Evolutionary conservation across 2,888 invertebrate genomes (phyloP).

Genomic region (Apamea monoglypha): DNA sequence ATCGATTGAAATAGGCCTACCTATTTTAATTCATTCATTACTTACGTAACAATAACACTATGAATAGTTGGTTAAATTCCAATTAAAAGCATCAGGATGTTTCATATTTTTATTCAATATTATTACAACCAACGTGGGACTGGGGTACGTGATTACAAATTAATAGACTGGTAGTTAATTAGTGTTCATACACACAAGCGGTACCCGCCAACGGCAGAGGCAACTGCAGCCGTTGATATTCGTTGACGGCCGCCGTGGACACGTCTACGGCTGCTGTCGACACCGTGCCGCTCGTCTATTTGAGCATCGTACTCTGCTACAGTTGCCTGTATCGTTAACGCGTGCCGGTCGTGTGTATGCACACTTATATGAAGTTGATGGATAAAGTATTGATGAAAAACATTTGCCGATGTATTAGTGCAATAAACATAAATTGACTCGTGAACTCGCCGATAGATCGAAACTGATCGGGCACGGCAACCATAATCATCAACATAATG

Average conservation of each 20-base stretch:
- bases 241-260: neutral
- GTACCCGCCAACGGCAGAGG: too few relatives aligned
- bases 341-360: neutral
- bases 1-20: constrained; percentile 2
- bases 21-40: neutral
- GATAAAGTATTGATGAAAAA: neutral
- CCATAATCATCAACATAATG: neutral
- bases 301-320: neutral
- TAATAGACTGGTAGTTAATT: neutral
- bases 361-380: neutral
- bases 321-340: neutral
- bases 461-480: neutral
- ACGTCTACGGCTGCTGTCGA: neutral
- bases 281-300: neutral
- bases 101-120: constrained; percentile 21
- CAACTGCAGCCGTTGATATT: too few relatives aligned
- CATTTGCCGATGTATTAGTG: neutral
- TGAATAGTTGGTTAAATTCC: neutral
- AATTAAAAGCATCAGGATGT: constrained; percentile 1
- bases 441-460: neutral
- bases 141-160: neutral
- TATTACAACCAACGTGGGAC: neutral
- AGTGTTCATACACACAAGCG: too few relatives aligned
- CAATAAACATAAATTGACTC: neutral
- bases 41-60: neutral